A percentile compares a stretch with the other conserved stretches of the same genome.
phyloP scores from a whole-genome alignment of 2,113 vertebrate species.

The Crocuta crocuta region DNA sequence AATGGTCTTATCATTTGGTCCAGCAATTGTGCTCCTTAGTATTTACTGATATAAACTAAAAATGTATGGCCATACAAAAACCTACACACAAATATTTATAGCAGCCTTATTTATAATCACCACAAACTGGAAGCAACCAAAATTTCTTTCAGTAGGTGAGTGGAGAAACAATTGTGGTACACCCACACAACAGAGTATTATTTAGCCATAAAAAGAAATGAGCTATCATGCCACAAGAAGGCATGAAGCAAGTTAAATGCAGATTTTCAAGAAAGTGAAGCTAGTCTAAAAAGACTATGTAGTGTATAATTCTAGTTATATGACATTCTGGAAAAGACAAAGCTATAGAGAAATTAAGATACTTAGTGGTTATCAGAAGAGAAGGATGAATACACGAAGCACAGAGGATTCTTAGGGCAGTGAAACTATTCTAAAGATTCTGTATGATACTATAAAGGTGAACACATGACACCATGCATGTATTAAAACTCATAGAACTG shows the following conservation, averaged over 20 bases:
- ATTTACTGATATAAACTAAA: background rate
- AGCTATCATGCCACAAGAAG: background rate
- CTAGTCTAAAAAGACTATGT: background rate
- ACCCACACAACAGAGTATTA: background rate
- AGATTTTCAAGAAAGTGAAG: background rate
- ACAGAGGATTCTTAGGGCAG: background rate
- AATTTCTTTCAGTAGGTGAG: background rate
- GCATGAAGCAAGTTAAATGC: background rate
- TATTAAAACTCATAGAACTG: background rate
- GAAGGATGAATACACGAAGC: background rate
- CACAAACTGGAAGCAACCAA: background rate
- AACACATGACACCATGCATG: too few species aligned
- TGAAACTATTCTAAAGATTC: background rate
- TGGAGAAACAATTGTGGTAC: background rate
- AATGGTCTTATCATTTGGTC: background rate
- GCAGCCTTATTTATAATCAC: background rate
- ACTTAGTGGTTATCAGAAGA: background rate
- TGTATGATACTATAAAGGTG: background rate
- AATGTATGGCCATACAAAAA: background rate
- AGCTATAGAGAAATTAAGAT: background rate
- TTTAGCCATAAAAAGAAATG: background rate
- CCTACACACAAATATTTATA: background rate
- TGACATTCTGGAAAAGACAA: background rate
- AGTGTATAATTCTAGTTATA: background rate
- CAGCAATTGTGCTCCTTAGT: background rate